Conservation (phyloP, 2,113 vertebrate genomes). For the Isurus oxyrinchus region DNA sequence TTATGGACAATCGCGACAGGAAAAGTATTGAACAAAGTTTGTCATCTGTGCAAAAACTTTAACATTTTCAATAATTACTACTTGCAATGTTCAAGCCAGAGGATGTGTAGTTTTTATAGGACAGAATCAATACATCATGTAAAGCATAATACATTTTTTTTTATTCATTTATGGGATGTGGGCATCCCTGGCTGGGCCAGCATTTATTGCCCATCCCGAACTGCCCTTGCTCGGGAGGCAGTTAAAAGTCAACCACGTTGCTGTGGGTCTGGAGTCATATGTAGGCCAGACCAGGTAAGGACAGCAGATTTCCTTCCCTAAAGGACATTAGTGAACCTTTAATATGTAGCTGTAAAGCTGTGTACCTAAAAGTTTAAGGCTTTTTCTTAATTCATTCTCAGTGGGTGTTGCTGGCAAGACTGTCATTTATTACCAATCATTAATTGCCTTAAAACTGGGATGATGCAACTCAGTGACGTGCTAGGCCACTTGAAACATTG, state of each 20-base stretch:
- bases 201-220: not conserved
- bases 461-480: not conserved
- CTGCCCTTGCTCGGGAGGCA: not conserved
- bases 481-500: not conserved
- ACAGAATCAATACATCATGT: not conserved
- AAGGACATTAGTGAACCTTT: no score
- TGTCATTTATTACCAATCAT: not conserved
- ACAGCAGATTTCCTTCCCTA: no score
- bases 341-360: no score
- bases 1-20: not conserved
- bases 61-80: not conserved
- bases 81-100: not conserved
- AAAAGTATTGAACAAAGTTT: not conserved
- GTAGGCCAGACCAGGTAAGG: no score
- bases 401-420: no score
- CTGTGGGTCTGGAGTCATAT: no score
- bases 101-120: not conserved
- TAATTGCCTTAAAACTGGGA: not conserved
- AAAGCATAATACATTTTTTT: not conserved
- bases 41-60: not conserved
- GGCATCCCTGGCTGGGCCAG: no score
- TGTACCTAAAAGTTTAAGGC: no score
- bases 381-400: no score
- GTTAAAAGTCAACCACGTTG: no score
- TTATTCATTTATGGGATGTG: no score